Percentiles rank a stretch among this genome's conserved stretches.
These are phyloP conservation scores for Sarcophaga carnaria DNA, from an alignment of 2,888 invertebrate species.

Conservation along the genomic window DNA sequence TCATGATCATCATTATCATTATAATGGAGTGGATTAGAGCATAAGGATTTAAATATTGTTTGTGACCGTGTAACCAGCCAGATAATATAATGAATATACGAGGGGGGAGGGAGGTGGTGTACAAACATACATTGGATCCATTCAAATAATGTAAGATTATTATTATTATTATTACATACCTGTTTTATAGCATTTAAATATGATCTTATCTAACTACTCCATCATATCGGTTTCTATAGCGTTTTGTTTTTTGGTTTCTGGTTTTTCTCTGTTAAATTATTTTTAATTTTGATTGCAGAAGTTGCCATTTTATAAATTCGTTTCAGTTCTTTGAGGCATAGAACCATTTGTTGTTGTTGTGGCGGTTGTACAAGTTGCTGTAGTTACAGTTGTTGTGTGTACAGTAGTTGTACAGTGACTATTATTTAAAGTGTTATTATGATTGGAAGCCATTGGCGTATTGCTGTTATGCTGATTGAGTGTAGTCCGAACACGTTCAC, in stretches of 20 bases:
- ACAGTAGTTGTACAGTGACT: constrained; percentile 13
- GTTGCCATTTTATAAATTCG: constrained; percentile 79
- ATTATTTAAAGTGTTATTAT: constrained; percentile 48
- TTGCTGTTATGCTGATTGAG: constrained; percentile 30
- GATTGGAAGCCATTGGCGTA: constrained; percentile 20
- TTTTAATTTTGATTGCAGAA: constrained; percentile 38
- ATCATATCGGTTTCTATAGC: too few relatives aligned
- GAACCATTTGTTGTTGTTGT: constrained; percentile 53
- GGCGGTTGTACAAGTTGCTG: constrained; percentile 32
- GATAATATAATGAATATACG: too few relatives aligned
- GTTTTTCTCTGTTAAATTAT: not conserved
- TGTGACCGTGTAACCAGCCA: too few relatives aligned
- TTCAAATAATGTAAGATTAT: not conserved
- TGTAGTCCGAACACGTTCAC: constrained; percentile 75
- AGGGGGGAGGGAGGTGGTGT: too few relatives aligned
- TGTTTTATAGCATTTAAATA: not conserved
- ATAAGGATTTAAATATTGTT: too few relatives aligned
- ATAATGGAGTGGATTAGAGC: too few relatives aligned
- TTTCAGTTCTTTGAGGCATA: constrained; percentile 81
- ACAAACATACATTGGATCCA: not conserved
- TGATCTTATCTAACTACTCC: not conserved
- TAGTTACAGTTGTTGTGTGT: constrained; percentile 29
- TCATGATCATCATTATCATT: too few relatives aligned
- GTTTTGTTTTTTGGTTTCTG: not conserved
- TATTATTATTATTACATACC: not conserved